Base-by-base conservation (phyloP, 2,797 vertebrate genomes). In the Anguilla marmorata region DNA sequence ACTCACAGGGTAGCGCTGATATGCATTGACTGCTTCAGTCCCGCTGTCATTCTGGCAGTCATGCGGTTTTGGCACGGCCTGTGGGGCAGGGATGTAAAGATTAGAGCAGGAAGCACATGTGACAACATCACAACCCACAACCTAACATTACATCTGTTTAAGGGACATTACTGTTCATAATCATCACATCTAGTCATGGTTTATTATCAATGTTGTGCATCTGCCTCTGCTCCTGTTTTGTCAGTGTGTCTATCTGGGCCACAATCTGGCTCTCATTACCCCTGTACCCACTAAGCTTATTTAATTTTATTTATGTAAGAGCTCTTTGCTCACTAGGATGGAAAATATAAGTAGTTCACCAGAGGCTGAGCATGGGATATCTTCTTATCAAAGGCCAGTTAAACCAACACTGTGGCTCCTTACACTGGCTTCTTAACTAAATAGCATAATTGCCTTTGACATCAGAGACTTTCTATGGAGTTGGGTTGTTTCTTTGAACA, bases 371-470 rank as follows among this genome's bases (percentile, higher is more conserved):
- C 5, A 74, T 4, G 9, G 9, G 33, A 41, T 60, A 88, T 66
- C 19, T 41, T 52, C 54, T 82, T 54, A 82, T 66, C 85, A 82
- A 85, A 86, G 84, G 37, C 56, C 41, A n/a, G 12, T 80, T 16
- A 56, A 86, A 86, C 74, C 85, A 88, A 5, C 72, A 74, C 56
- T 88, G 85, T 82, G 74, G 85, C 45, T 69, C 74, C 45, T 86
- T 86, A 27, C 85, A 86, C 12, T 41, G 45, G 79, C 85, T 50
- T 86, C 85, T 88, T 88, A 66, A 66, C 84, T 60, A 56, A 86
- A 76, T 56, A 86, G 63, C 76, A 37, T 27, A 74, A 86, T 50
- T 50, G 4, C 27, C 14, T 74, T 66, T n/a, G 24, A 41, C 72
- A 82, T 80, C 12, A 16, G 16, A 37, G 54, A 24, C 84, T 48